Conservation (phyloP, 1,140 invertebrate species). For the Caerostris darwini region DNA sequence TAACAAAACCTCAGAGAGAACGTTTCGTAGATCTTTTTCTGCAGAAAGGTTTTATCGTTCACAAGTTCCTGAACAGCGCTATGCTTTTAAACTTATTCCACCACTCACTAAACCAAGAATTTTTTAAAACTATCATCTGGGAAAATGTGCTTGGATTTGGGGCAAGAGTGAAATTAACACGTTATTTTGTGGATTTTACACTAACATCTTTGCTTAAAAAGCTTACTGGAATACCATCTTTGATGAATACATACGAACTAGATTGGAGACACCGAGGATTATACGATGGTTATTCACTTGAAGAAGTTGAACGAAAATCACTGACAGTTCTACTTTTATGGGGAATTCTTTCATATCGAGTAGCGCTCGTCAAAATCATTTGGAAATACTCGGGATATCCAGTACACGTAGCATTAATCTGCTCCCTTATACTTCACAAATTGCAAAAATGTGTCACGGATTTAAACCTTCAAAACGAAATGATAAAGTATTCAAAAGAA, state of each 20-base stretch:
- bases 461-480: conserved; percentile 78
- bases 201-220: conserved; percentile 78
- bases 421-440: conserved; percentile 79
- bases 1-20: conserved; percentile 81
- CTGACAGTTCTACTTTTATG: conserved; percentile 79
- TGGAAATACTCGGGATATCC: conserved; percentile 83
- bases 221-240: conserved; percentile 80
- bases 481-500: conserved; percentile 80
- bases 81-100: conserved; percentile 81
- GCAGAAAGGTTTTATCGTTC: conserved; percentile 81
- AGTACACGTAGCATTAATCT: conserved; percentile 82
- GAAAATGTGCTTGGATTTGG: conserved; percentile 80
- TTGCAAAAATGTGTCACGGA: conserved; percentile 79
- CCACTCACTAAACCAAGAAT: conserved; percentile 81
- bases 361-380: conserved; percentile 81
- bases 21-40: conserved; percentile 82
- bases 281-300: conserved; percentile 79
- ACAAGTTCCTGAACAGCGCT: conserved; percentile 80
- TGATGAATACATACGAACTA: conserved; percentile 81
- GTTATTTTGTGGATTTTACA: conserved; percentile 77
- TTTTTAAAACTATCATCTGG: conserved; percentile 81
- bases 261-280: conserved; percentile 80
- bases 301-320: conserved; percentile 81
- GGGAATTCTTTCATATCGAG: conserved; percentile 80
- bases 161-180: not conserved